A percentile compares a stretch with the other conserved stretches of the same genome.
Evolutionary conservation across 2,888 invertebrate genomes (phyloP).

Genomic region (Zele albiditarsus): DNA sequence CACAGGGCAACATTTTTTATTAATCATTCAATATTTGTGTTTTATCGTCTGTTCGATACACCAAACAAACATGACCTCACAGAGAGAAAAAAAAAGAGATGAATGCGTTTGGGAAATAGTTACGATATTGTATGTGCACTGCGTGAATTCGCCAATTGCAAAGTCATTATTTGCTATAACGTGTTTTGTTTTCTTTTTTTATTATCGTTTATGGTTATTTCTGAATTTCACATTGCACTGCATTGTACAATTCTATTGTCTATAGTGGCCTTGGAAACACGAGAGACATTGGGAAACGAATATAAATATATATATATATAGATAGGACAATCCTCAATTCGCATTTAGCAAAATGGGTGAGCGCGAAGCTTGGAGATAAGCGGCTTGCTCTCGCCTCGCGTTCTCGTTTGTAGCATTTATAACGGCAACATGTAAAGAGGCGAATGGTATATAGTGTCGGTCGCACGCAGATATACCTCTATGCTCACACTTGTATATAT

Average conservation of each 20-base stretch:
- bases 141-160: neutral
- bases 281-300: neutral
- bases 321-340: slow-evolving; percentile 12
- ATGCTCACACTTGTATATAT: slow-evolving; percentile 6
- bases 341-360: slow-evolving; percentile 14
- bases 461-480: neutral
- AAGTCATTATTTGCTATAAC: neutral
- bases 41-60: neutral
- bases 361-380: slow-evolving; percentile 3
- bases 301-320: neutral
- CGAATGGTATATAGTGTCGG: neutral
- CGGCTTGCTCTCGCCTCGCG: neutral
- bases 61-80: neutral
- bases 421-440: slow-evolving; percentile 7
- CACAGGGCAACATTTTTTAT: too few species aligned
- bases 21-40: too few species aligned
- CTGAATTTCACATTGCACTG: neutral
- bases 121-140: neutral
- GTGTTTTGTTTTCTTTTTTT: neutral
- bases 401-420: slow-evolving; percentile 21
- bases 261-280: neutral
- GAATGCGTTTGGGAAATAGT: neutral
- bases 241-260: neutral
- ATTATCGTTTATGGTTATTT: neutral
- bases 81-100: neutral